Conservation (phyloP, 2,113 vertebrate genomes). For the Nycticryphes semicollaris region DNA sequence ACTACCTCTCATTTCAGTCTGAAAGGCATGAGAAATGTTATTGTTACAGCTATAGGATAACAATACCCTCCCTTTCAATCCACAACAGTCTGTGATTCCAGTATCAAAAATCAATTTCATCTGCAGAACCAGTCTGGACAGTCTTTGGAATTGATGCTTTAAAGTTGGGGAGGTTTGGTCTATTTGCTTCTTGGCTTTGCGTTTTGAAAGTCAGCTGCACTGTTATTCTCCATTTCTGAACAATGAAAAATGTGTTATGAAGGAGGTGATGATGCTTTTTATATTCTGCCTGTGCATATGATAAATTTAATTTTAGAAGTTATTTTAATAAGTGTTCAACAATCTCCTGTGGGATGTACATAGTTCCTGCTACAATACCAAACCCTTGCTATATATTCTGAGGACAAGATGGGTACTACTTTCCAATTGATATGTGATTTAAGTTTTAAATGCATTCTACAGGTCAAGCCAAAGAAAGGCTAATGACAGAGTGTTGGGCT, state of each 20-base stretch:
- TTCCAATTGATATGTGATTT: neutral
- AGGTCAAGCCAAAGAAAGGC: neutral
- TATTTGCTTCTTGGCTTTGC: neutral
- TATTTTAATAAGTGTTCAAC: neutral
- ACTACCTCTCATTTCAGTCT: neutral
- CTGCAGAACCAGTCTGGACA: neutral
- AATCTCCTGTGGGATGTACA: neutral
- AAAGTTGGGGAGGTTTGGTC: neutral
- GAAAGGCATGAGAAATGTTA: neutral
- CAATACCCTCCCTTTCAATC: neutral
- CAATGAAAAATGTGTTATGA: neutral
- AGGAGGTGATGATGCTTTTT: neutral
- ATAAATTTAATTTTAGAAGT: neutral
- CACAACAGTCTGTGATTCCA: neutral
- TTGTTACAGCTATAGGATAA: neutral
- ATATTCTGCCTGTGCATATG: neutral
- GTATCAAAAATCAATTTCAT: conserved; percentile 26
- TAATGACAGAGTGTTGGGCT: neutral
- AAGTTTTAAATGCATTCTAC: neutral
- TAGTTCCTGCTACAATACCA: neutral
- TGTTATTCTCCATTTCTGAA: neutral
- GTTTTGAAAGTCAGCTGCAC: neutral
- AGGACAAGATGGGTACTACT: neutral
- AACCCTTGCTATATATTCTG: neutral
- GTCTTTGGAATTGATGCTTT: neutral